phyloP scores from a whole-genome alignment of 1,140 invertebrate genomes.

The Euglossa dilemma region DNA sequence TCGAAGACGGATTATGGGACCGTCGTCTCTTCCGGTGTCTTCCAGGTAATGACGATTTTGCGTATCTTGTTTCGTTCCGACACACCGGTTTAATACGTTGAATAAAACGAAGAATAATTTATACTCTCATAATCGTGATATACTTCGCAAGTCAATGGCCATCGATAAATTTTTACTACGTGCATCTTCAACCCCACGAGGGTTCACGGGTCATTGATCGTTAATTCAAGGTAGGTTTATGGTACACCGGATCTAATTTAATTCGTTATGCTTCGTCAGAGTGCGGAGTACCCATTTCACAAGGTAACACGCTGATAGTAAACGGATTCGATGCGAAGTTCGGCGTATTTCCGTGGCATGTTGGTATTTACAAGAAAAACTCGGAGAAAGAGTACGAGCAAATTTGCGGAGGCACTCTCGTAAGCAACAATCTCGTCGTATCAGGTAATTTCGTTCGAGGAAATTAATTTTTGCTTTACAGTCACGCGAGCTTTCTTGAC shows the following conservation, averaged over 20 bases:
- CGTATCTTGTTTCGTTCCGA: not conserved
- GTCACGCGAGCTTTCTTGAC: not conserved
- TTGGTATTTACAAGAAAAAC: slow-evolving; percentile 81
- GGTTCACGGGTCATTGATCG: too few relatives aligned
- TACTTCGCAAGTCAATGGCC: not conserved
- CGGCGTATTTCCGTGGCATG: slow-evolving; percentile 84
- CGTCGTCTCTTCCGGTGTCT: slow-evolving; percentile 65
- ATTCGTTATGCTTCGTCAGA: slow-evolving; percentile 67
- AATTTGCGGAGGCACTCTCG: slow-evolving; percentile 82
- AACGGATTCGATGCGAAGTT: slow-evolving; percentile 74
- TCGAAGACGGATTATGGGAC: slow-evolving; percentile 65
- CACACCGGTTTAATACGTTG: too few relatives aligned
- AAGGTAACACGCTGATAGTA: slow-evolving; percentile 73
- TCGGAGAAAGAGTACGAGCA: slow-evolving; percentile 67
- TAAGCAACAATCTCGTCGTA: slow-evolving; percentile 73
- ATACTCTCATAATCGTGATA: not conserved
- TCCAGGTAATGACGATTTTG: slow-evolving; percentile 58
- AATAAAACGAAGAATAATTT: not conserved
- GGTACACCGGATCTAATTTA: slow-evolving; percentile 14
- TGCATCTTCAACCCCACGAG: too few relatives aligned
- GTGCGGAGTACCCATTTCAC: slow-evolving; percentile 76
- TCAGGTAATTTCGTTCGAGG: slow-evolving; percentile 64
- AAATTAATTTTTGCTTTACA: not conserved
- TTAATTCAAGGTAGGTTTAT: not conserved
- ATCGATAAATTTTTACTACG: not conserved